Evolutionary conservation across 2,113 vertebrate genomes (phyloP).

Genomic region (Pica pica): DNA sequence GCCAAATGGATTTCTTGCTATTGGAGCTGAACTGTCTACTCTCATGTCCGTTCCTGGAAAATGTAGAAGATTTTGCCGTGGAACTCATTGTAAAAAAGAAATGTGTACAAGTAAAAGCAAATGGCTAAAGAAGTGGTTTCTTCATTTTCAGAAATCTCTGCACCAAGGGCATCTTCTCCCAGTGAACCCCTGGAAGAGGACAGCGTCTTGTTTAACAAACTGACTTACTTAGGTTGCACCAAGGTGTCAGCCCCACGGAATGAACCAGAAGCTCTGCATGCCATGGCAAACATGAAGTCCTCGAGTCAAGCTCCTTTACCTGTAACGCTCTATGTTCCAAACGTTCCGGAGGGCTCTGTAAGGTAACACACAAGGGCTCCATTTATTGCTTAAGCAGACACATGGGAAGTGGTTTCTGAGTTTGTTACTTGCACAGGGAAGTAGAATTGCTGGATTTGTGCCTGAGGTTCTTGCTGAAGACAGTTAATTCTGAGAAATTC

Average conservation of each 20-base stretch:
- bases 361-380: conserved; percentile 72
- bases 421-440: background rate
- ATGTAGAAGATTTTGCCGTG: background rate
- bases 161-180: conserved; percentile 44
- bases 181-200: conserved; percentile 82
- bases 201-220: conserved; percentile 94
- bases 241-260: conserved; percentile 93
- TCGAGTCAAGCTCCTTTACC: conserved; percentile 82
- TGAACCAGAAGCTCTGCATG: conserved; percentile 85
- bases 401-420: background rate
- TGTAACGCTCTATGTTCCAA: conserved; percentile 92
- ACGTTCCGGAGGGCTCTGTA: conserved; percentile 89
- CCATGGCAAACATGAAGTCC: conserved; percentile 86
- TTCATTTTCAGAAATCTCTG: conserved; percentile 63
- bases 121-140: background rate
- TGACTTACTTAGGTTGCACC: conserved; percentile 90
- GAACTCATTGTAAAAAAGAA: background rate
- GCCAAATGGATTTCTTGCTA: background rate
- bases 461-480: background rate
- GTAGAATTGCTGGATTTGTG: background rate
- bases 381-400: background rate
- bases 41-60: background rate
- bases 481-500: background rate
- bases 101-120: background rate
- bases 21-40: background rate